A percentile compares a stretch with the other conserved stretches of the same genome.
Evolutionary conservation across 2,888 invertebrate species (phyloP).

Genomic region (Mythimna vitellina): DNA sequence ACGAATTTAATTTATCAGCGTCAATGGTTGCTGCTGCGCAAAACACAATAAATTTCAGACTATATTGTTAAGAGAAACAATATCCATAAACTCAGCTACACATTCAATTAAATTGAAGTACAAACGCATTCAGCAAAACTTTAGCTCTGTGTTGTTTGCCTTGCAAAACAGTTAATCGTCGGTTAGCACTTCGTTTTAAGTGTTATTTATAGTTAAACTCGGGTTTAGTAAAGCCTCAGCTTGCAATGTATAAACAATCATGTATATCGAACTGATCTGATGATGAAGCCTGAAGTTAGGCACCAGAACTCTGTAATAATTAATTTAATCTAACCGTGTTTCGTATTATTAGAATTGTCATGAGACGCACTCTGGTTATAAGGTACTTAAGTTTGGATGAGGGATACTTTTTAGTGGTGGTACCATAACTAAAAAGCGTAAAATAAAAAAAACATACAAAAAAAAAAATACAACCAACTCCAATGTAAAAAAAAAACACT

Average conservation of each 20-base stretch:
- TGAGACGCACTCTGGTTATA: too few species aligned
- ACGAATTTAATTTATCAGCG: background rate
- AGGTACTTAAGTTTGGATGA: too few species aligned
- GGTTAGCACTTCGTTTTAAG: conserved; percentile 51
- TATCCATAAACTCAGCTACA: background rate
- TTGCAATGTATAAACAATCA: conserved; percentile 36
- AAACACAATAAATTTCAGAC: background rate
- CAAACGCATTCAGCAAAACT: conserved; percentile 21
- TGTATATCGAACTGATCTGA: too few species aligned
- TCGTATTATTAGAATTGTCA: too few species aligned
- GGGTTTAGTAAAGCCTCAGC: conserved; percentile 15
- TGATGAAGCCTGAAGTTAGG: too few species aligned
- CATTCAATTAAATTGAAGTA: conserved; percentile 10
- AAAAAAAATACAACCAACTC: too few species aligned
- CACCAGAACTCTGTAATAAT: too few species aligned
- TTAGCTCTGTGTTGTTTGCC: conserved; percentile 26
- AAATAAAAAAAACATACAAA: too few species aligned
- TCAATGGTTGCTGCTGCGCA: background rate
- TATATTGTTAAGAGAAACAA: background rate
- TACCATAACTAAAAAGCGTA: too few species aligned
- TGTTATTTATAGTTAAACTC: conserved; percentile 46
- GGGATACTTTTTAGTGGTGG: too few species aligned
- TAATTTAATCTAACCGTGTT: too few species aligned
- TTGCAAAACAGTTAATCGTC: conserved; percentile 56
- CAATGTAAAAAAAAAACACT: too few species aligned